A percentile compares a stretch with the other conserved stretches of the same genome.
These are phyloP conservation scores for Macropodus opercularis DNA, from an alignment of 2,797 vertebrate species.

Conservation along the genomic window DNA sequence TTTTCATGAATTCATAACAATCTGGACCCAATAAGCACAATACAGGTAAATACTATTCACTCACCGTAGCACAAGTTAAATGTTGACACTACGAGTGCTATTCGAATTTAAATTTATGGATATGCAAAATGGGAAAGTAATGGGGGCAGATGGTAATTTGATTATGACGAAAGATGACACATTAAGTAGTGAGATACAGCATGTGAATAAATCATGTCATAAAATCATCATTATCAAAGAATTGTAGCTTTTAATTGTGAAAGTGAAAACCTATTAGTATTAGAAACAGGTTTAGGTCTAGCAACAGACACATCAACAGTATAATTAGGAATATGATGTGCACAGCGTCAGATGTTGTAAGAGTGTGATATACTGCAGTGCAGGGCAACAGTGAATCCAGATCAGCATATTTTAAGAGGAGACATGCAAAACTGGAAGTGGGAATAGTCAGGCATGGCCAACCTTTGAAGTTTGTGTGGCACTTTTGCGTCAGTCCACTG, in stretches of 20 bases:
- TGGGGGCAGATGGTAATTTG: conserved; percentile 30
- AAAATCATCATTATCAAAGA: conserved; percentile 4
- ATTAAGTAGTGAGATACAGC: neutral
- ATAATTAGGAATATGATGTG: too few relatives aligned
- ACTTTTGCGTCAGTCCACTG: neutral
- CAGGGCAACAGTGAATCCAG: neutral
- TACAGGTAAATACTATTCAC: conserved; percentile 9
- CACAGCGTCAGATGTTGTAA: conserved; percentile 7
- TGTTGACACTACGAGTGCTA: conserved; percentile 16
- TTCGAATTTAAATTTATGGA: conserved; percentile 31
- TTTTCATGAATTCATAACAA: conserved; percentile 2
- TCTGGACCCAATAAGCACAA: neutral
- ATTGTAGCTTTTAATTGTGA: neutral
- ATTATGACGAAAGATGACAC: conserved; percentile 24
- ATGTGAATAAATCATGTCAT: conserved; percentile 2
- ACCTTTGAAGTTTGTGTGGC: neutral
- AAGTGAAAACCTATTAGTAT: too few relatives aligned
- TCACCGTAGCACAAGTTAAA: neutral
- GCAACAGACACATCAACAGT: neutral
- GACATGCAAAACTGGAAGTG: neutral
- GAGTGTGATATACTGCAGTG: too few relatives aligned
- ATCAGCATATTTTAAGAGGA: neutral
- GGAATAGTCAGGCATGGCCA: neutral
- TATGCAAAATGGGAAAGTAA: conserved; percentile 42
- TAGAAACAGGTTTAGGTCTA: too few relatives aligned